Percentiles rank a stretch among this genome's conserved stretches.
phyloP scores from a whole-genome alignment of 2,888 invertebrate genomes.

The Heliconius ethilla region DNA sequence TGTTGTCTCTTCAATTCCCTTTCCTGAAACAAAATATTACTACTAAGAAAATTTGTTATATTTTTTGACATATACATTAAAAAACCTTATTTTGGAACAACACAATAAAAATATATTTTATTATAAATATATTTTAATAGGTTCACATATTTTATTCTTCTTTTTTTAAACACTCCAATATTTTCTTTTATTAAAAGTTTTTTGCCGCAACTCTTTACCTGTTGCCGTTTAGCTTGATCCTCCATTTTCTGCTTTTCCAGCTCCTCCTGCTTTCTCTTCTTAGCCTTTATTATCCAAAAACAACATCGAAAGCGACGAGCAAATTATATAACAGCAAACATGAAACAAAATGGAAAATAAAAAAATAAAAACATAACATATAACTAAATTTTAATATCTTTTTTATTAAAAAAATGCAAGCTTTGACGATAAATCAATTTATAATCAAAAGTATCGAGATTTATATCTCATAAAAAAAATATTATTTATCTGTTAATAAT shows the following conservation, averaged over 20 bases:
- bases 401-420: constrained; percentile 3
- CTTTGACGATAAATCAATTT: background rate
- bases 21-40: constrained; percentile 85
- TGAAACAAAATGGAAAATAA: constrained; percentile 64
- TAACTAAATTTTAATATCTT: background rate
- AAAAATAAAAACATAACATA: constrained; percentile 48
- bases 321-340: constrained; percentile 76
- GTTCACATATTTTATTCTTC: background rate
- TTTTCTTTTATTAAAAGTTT: too few relatives aligned
- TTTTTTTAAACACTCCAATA: background rate
- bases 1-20: constrained; percentile 95
- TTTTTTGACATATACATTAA: background rate
- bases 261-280: constrained; percentile 92
- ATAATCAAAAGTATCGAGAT: background rate
- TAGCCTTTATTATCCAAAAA: constrained; percentile 84
- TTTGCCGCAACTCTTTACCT: constrained; percentile 80
- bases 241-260: constrained; percentile 91
- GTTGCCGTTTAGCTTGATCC: constrained; percentile 92
- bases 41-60: background rate
- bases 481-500: constrained; percentile 14
- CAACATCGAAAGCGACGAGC: constrained; percentile 81
- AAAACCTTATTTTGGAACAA: background rate
- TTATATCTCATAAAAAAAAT: background rate
- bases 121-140: too few relatives aligned
- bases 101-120: background rate